A percentile compares a stretch with the other conserved stretches of the same genome.
phyloP scores from a whole-genome alignment of 1,140 invertebrate genomes.

The Ylistrum balloti region DNA sequence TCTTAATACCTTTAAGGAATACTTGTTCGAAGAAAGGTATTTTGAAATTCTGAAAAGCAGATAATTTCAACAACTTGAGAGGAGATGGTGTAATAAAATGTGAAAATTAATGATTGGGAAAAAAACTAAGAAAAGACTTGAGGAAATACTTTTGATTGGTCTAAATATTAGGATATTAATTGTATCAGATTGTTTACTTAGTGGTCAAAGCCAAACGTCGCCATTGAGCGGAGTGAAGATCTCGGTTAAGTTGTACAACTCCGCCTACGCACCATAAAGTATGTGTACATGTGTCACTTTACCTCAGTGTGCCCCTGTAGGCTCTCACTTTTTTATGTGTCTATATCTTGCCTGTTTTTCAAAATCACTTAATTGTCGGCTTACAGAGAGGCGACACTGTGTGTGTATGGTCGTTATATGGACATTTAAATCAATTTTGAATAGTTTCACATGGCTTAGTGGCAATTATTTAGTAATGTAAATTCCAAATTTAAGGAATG shows the following conservation, averaged over 20 bases:
- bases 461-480: too few species aligned
- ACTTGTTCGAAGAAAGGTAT: not conserved
- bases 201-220: too few species aligned
- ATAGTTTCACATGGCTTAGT: too few species aligned
- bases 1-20: not conserved
- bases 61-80: not conserved
- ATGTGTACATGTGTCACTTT: not conserved
- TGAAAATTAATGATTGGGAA: not conserved
- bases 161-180: not conserved
- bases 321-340: too few species aligned
- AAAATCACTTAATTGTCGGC: too few species aligned
- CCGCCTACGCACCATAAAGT: constrained; percentile 13
- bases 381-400: too few species aligned
- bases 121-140: not conserved
- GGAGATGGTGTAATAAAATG: not conserved
- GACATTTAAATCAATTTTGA: too few species aligned
- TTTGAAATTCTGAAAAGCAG: not conserved
- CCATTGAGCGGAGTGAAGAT: too few species aligned
- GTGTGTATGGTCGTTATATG: too few species aligned
- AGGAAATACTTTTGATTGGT: not conserved
- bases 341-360: too few species aligned
- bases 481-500: too few species aligned
- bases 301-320: too few species aligned
- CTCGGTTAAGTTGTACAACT: not conserved
- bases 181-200: not conserved